Evolutionary conservation across 1,140 invertebrate species (phyloP).

Genomic region (Zaprionus nigranus): DNA sequence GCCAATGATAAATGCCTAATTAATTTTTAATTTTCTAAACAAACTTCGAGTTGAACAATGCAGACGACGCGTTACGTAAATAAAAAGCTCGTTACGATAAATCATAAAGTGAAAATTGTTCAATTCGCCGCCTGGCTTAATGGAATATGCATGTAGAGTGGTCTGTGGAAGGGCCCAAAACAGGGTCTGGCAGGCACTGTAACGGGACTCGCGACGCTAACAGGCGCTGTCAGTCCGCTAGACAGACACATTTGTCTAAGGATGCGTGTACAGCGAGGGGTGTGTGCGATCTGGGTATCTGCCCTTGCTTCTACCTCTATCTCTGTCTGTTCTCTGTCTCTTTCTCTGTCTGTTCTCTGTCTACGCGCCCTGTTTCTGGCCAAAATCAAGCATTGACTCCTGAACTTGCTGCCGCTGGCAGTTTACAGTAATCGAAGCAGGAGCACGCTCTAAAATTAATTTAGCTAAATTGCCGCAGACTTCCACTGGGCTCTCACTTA

Average conservation of each 20-base stretch:
- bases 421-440: slow-evolving; percentile 54
- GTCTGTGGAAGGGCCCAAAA: background rate
- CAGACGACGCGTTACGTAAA: slow-evolving; percentile 57
- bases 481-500: slow-evolving; percentile 4
- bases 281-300: slow-evolving; percentile 21
- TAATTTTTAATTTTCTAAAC: slow-evolving; percentile 82
- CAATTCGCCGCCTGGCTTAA: slow-evolving; percentile 65
- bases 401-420: slow-evolving; percentile 41
- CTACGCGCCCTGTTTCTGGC: slow-evolving; percentile 49
- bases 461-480: slow-evolving; percentile 71
- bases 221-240: slow-evolving; percentile 30
- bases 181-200: background rate
- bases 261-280: slow-evolving; percentile 43
- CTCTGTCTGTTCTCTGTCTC: background rate
- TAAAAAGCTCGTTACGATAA: slow-evolving; percentile 81
- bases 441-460: slow-evolving; percentile 80
- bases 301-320: background rate
- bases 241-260: slow-evolving; percentile 67
- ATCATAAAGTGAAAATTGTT: slow-evolving; percentile 80
- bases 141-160: slow-evolving; percentile 73
- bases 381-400: slow-evolving; percentile 69
- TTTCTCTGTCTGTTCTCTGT: slow-evolving; percentile 3
- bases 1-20: slow-evolving; percentile 79
- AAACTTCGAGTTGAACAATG: slow-evolving; percentile 51
- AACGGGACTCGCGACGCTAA: background rate